Evolutionary conservation across 2,797 vertebrate species (phyloP).

Genomic region (Austrolebias charrua): DNA sequence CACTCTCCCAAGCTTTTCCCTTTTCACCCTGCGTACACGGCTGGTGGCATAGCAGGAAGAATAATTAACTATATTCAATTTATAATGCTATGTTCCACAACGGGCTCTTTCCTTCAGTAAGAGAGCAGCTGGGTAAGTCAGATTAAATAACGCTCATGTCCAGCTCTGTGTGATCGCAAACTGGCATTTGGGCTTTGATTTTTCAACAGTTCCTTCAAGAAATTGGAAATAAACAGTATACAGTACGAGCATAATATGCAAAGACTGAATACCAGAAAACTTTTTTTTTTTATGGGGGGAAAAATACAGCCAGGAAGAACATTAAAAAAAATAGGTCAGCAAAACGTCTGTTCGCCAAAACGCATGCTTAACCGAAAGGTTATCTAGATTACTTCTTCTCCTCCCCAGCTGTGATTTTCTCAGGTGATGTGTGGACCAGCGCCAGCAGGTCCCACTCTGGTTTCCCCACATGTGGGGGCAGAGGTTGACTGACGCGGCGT

Average conservation of each 20-base stretch:
- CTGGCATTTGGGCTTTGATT: slow-evolving; percentile 46
- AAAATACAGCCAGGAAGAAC: slow-evolving; percentile 5
- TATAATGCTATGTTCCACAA: slow-evolving; percentile 71
- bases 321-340: slow-evolving; percentile 12
- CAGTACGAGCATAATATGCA: background rate
- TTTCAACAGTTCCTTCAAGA: slow-evolving; percentile 25
- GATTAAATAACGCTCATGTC: slow-evolving; percentile 64
- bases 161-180: slow-evolving; percentile 44
- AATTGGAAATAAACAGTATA: slow-evolving; percentile 6
- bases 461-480: slow-evolving; percentile 56
- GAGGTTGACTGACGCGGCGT: slow-evolving; percentile 74
- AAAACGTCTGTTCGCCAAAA: slow-evolving; percentile 33
- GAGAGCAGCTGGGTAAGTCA: slow-evolving; percentile 62
- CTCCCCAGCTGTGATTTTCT: slow-evolving; percentile 70
- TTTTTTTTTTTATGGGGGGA: too few species aligned
- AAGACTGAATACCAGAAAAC: slow-evolving; percentile 4
- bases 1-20: slow-evolving; percentile 64
- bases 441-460: slow-evolving; percentile 60
- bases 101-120: slow-evolving; percentile 64
- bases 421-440: slow-evolving; percentile 66
- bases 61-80: slow-evolving; percentile 82
- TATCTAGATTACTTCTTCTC: slow-evolving; percentile 58
- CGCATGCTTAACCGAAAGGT: slow-evolving; percentile 63
- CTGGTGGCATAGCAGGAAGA: slow-evolving; percentile 75
- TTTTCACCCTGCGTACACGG: slow-evolving; percentile 64